A percentile compares a stretch with the other conserved stretches of the same genome.
These are phyloP conservation scores for Amphiprion ocellaris DNA, from an alignment of 2,113 vertebrate genomes.

Conservation along the genomic window DNA sequence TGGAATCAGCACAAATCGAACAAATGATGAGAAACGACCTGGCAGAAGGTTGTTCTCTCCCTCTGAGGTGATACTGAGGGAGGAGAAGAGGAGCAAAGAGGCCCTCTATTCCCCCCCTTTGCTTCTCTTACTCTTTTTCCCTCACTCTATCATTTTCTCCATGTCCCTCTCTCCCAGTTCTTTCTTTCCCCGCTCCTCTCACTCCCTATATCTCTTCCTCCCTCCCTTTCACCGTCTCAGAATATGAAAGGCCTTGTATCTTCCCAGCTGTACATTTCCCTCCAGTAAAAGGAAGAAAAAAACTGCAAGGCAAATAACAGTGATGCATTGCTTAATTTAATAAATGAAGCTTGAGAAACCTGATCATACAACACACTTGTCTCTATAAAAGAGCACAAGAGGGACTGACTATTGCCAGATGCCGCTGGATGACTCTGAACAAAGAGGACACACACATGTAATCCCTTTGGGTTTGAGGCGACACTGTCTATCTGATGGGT, in stretches of 20 bases:
- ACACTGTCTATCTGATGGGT: slow-evolving; percentile 70
- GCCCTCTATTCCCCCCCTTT: slow-evolving; percentile 37
- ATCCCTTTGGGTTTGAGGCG: slow-evolving; percentile 71
- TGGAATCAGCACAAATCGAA: slow-evolving; percentile 72
- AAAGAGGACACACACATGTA: slow-evolving; percentile 78
- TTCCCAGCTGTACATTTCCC: slow-evolving; percentile 20
- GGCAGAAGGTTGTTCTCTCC: slow-evolving; percentile 70
- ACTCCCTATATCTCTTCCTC: slow-evolving; percentile 32
- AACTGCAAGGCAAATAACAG: slow-evolving; percentile 64
- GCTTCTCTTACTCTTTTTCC: slow-evolving; percentile 29
- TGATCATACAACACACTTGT: slow-evolving; percentile 76
- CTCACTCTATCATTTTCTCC: slow-evolving; percentile 36
- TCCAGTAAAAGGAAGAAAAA: neutral
- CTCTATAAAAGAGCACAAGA: slow-evolving; percentile 61
- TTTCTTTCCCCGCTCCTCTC: slow-evolving; percentile 21
- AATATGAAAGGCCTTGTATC: slow-evolving; percentile 44
- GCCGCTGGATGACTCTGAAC: slow-evolving; percentile 71
- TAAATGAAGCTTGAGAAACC: slow-evolving; percentile 77
- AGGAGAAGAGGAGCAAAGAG: slow-evolving; percentile 47
- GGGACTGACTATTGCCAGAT: slow-evolving; percentile 80
- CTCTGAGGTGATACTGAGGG: slow-evolving; percentile 59
- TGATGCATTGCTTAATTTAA: slow-evolving; percentile 75
- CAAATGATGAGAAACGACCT: slow-evolving; percentile 81
- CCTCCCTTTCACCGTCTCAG: slow-evolving; percentile 40
- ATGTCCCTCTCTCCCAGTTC: neutral